These are phyloP conservation scores for Oenanthe melanoleuca DNA, from an alignment of 2,113 vertebrate genomes.

Conservation along the genomic window DNA sequence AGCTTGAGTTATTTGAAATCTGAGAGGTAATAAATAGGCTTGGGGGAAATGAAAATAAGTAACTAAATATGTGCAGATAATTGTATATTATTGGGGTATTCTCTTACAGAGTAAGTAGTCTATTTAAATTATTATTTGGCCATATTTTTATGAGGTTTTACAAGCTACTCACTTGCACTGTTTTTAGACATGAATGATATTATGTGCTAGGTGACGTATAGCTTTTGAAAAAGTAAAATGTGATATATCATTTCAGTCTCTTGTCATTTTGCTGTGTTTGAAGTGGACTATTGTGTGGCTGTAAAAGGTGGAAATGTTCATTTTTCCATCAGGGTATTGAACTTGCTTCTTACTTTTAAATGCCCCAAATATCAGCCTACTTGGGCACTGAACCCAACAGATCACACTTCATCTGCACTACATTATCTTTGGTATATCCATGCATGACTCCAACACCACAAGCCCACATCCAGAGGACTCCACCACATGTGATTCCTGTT, in stretches of 20 bases:
- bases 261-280: not conserved
- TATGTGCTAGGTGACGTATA: not conserved
- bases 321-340: not conserved
- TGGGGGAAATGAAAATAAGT: not conserved
- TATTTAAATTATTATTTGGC: not conserved
- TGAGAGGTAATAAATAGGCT: not conserved
- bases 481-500: not conserved
- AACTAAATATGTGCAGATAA: not conserved
- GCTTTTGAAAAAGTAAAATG: not conserved
- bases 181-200: not conserved
- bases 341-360: not conserved
- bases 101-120: not conserved
- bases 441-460: not conserved
- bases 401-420: not conserved
- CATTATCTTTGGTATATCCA: not conserved
- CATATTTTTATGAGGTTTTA: not conserved
- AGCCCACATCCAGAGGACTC: not conserved
- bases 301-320: not conserved
- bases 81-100: not conserved
- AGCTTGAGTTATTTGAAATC: not conserved
- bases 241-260: not conserved
- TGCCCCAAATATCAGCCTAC: not conserved
- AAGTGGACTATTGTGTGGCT: not conserved
- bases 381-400: not conserved
- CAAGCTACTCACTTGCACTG: not conserved